A percentile compares a stretch with the other conserved stretches of the same genome.
These are phyloP conservation scores for Bruchidius siliquastri DNA, from an alignment of 2,888 invertebrate species.

Conservation along the genomic window DNA sequence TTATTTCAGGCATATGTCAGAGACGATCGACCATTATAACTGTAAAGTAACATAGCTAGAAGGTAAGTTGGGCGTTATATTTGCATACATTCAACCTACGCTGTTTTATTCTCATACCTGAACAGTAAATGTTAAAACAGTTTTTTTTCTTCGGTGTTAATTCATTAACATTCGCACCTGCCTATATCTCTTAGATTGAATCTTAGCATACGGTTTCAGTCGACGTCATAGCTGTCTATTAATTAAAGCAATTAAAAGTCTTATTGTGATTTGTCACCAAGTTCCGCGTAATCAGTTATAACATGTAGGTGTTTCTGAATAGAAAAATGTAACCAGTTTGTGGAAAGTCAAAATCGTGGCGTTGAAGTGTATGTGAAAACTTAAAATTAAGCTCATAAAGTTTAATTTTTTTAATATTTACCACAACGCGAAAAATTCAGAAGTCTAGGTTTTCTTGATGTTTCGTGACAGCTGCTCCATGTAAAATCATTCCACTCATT, in stretches of 20 bases:
- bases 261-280: not conserved
- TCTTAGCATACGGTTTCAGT: not conserved
- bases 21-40: not conserved
- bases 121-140: not conserved
- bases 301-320: not conserved
- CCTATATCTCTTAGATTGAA: not conserved
- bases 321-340: not conserved
- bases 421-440: too few species aligned
- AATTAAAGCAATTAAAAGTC: not conserved
- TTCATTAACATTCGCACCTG: not conserved
- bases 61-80: not conserved
- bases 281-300: not conserved
- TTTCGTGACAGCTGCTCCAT: too few species aligned
- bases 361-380: too few species aligned
- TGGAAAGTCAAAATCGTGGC: too few species aligned
- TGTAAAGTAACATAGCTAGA: not conserved
- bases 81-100: not conserved
- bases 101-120: not conserved
- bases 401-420: too few species aligned
- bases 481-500: too few species aligned
- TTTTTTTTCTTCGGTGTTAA: not conserved
- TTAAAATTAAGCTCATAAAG: too few species aligned
- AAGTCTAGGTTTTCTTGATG: too few species aligned
- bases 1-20: not conserved
- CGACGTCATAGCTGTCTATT: not conserved